phyloP scores from a whole-genome alignment of 2,888 invertebrate genomes.

The Pedicia rivosa region DNA sequence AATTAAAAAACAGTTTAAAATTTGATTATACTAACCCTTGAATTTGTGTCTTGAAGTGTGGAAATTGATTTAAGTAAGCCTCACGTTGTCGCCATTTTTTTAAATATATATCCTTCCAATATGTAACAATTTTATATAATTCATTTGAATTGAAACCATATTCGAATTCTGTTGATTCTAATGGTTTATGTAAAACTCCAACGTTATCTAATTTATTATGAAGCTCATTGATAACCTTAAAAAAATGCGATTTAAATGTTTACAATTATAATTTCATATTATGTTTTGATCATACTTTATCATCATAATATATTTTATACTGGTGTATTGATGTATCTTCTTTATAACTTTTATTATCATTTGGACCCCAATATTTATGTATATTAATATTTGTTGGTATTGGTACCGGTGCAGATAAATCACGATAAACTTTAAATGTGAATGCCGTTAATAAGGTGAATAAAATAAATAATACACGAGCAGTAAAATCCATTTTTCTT shows the following conservation, averaged over 20 bases:
- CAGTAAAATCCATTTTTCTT: conserved; percentile 9
- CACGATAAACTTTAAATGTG: conserved; percentile 21
- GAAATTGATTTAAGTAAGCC: conserved; percentile 50
- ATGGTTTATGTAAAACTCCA: conserved; percentile 36
- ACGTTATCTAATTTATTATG: conserved; percentile 19
- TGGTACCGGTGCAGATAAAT: conserved; percentile 19
- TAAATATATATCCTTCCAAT: conserved; percentile 66
- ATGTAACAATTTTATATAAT: conserved; percentile 47
- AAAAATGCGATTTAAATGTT: background rate
- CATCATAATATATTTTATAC: conserved; percentile 7
- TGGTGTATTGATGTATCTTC: conserved; percentile 7
- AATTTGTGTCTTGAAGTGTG: conserved; percentile 60
- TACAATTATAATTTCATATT: background rate
- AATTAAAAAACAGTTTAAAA: conserved; percentile 9
- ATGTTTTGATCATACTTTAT: conserved; percentile 22
- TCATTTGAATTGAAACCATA: conserved; percentile 68
- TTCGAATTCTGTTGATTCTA: conserved; percentile 52
- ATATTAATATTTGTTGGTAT: conserved; percentile 15
- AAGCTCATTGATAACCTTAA: conserved; percentile 1
- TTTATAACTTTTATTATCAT: conserved; percentile 5
- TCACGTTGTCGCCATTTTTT: conserved; percentile 49
- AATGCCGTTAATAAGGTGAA: conserved; percentile 18
- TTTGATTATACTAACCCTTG: conserved; percentile 37
- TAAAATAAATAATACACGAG: conserved; percentile 14
- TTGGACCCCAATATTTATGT: conserved; percentile 10